phyloP scores from a whole-genome alignment of 2,113 vertebrate genomes.

The Podiceps cristatus region DNA sequence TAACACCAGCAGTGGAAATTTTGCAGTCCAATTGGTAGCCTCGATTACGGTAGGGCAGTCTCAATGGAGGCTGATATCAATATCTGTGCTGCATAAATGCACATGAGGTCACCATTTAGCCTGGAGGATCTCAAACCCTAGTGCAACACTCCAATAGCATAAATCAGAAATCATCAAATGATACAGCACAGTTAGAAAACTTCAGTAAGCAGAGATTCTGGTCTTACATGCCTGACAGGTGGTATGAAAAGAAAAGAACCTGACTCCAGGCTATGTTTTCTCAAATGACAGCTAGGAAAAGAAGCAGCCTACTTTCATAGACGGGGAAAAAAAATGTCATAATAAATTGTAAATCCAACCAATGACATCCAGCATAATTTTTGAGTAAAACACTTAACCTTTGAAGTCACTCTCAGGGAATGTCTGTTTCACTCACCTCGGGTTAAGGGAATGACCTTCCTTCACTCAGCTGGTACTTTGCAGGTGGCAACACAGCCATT shows the following conservation, averaged over 20 bases:
- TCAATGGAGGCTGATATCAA: background rate
- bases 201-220: background rate
- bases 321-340: too few relatives aligned
- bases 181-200: background rate
- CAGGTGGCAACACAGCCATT: background rate
- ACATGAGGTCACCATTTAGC: background rate
- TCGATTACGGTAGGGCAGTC: background rate
- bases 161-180: constrained; percentile 26
- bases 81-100: background rate
- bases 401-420: background rate
- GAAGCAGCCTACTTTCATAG: background rate
- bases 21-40: background rate
- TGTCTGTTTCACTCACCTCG: background rate
- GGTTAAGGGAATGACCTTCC: background rate
- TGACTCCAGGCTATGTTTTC: background rate
- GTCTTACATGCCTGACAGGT: background rate
- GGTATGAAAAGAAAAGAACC: background rate
- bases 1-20: background rate
- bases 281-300: background rate
- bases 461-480: fast-evolving
- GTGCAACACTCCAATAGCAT: background rate
- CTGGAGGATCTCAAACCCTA: background rate
- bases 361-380: background rate
- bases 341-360: background rate
- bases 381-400: background rate